phyloP scores from a whole-genome alignment of 2,113 vertebrate species.

The Xerus inauris region DNA sequence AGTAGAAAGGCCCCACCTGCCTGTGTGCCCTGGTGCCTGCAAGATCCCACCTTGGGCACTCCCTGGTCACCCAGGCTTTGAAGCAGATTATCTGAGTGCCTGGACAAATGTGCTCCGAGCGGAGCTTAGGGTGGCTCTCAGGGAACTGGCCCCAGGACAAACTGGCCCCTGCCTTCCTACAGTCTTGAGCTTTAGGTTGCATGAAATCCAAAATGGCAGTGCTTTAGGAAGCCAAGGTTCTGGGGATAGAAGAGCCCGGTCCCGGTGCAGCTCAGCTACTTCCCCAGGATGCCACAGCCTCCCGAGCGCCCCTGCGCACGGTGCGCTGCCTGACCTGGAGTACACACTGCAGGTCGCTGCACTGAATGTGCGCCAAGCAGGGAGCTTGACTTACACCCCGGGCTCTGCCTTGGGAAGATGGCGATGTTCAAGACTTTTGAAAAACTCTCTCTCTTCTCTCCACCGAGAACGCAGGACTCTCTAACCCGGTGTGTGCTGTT shows the following conservation, averaged over 20 bases:
- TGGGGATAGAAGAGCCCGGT: neutral
- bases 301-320: too few relatives aligned
- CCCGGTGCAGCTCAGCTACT: too few relatives aligned
- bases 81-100: neutral
- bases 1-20: neutral
- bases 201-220: neutral
- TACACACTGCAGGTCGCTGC: too few relatives aligned
- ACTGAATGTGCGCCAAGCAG: accelerated
- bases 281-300: too few relatives aligned
- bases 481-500: too few relatives aligned
- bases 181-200: neutral
- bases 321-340: accelerated
- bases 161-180: neutral
- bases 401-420: neutral
- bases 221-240: neutral
- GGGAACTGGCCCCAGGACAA: too few relatives aligned
- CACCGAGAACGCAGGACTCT: neutral
- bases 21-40: too few relatives aligned
- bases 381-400: neutral
- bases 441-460: neutral
- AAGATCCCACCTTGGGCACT: accelerated
- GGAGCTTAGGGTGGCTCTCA: neutral
- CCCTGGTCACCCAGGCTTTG: neutral
- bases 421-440: neutral
- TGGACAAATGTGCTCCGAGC: neutral